Evolutionary conservation across 2,888 invertebrate species (phyloP), one percentile per base, ranked within the genome.

Genomic region (Eristalis arbustorum): DNA sequence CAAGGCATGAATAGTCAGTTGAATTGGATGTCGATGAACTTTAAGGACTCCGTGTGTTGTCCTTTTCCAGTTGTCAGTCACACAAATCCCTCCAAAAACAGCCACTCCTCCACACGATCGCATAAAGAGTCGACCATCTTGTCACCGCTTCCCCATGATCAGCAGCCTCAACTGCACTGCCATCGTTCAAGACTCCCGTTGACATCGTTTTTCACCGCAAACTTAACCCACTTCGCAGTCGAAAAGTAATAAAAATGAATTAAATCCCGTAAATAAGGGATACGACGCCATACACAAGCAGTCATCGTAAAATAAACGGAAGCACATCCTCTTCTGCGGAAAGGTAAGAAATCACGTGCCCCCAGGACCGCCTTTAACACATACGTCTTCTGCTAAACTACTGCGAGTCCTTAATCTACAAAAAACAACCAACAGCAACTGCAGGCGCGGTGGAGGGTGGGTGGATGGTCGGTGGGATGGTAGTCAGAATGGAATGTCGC

Each of bases 341-440:
- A 85, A 87, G 85, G 82, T 87, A 87, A 82, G 81, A 78, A 87
- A 87, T 87, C 85, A 87, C 78, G 61, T 82, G 74, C 77, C 82
- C 85, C 40, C 40, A 40, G 82, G 85, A 87, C 66, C 56, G 82
- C 82, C 82, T 76, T 85, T 69, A 81, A 73, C 71, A 75, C 77
- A 82, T 64, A 73, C 68, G 57, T 82, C 64, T 40, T 40, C 59
- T 66, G 61, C 76, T 73, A 82, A 82, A 82, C 85, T 82, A 77
- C 77, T 78, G 42, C 73, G 77, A 82, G 78, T 63, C 77, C 76
- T 81, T 81, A 81, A 76, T 78, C 71, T 63, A 69, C 69, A 71
- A 74, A 78, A 23, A n/a, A 3, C 1, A 23, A 34, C 37, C 22
- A 23, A 49, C 18, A 49, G 49, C 31, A 31, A 49, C 18, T 49